phyloP scores from a whole-genome alignment of 2,888 invertebrate species.

The Acholoe squamosa region DNA sequence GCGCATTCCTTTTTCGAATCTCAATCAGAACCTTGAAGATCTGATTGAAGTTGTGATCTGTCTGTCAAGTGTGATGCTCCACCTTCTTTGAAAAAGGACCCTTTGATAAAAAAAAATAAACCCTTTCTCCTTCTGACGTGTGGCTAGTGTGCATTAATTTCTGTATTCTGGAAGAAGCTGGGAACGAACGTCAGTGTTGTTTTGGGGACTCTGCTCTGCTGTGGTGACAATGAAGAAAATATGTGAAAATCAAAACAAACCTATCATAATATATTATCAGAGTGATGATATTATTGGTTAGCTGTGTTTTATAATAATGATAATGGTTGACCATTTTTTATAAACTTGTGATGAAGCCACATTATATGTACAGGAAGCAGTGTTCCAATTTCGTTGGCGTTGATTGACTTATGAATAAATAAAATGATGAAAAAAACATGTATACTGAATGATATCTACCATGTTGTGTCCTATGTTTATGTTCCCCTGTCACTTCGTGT shows the following conservation, averaged over 20 bases:
- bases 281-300: neutral
- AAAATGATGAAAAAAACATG: neutral
- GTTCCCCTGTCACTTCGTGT: too few species aligned
- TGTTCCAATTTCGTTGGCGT: conserved; percentile 52
- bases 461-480: too few species aligned
- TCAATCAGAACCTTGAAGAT: neutral
- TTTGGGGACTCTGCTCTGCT: neutral
- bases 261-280: neutral
- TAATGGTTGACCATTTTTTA: neutral
- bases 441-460: neutral
- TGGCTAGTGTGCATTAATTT: conserved; percentile 5
- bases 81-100: neutral
- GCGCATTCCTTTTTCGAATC: conserved; percentile 19
- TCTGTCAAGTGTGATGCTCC: conserved; percentile 8
- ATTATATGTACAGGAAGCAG: conserved; percentile 26
- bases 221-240: neutral
- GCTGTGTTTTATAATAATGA: neutral
- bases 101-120: too few species aligned
- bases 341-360: conserved; percentile 4
- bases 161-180: conserved; percentile 36
- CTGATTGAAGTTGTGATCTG: neutral
- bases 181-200: conserved; percentile 20
- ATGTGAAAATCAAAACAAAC: neutral
- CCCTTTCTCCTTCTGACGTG: conserved; percentile 5
- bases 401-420: conserved; percentile 36